Conservation (phyloP, 2,797 vertebrate genomes). For the Diglossa cyanea region DNA sequence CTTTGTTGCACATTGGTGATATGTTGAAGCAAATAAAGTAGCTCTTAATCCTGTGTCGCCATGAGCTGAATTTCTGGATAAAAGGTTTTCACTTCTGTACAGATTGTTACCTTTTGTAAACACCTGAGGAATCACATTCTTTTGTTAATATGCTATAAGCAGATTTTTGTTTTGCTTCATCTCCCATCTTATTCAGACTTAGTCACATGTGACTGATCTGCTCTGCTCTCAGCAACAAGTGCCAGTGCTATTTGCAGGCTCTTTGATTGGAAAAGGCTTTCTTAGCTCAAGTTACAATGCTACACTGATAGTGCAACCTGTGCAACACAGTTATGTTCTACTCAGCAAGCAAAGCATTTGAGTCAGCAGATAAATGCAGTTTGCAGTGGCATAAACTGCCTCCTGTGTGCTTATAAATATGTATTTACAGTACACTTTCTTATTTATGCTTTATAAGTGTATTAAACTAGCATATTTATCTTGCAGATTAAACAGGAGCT, state of each 20-base stretch:
- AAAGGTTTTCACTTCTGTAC: background rate
- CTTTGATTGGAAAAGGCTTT: background rate
- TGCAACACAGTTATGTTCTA: background rate
- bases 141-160: background rate
- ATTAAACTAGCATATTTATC: conserved; percentile 13
- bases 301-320: background rate
- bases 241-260: background rate
- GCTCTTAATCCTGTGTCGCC: background rate
- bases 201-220: background rate
- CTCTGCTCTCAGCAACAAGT: background rate
- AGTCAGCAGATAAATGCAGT: background rate
- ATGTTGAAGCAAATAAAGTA: background rate
- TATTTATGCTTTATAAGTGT: background rate
- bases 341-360: background rate
- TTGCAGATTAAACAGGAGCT: background rate
- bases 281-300: background rate
- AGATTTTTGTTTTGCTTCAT: background rate
- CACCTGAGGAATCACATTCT: background rate
- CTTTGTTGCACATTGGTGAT: background rate
- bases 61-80: background rate
- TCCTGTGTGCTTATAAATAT: background rate
- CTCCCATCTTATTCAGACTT: background rate
- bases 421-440: background rate
- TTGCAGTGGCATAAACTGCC: background rate
- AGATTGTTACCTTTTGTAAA: background rate